Evolutionary conservation across 2,113 vertebrate species (phyloP).

Genomic region (Microtus montanus): DNA sequence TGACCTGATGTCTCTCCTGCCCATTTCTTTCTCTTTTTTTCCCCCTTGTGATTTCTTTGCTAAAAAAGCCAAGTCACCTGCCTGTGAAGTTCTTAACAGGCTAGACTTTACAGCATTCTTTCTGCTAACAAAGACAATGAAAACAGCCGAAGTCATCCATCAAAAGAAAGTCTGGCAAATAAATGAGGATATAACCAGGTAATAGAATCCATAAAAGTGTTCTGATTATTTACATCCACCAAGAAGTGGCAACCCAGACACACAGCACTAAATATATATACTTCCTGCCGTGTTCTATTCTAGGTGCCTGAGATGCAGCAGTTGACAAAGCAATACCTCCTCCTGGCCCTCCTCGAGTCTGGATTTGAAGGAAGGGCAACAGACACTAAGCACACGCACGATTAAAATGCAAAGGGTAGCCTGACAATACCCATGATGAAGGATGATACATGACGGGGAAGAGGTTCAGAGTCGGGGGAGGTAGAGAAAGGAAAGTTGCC

Average conservation of each 20-base stretch:
- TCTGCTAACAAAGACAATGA: conserved; percentile 52
- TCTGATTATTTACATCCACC: background rate
- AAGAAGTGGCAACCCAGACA: background rate
- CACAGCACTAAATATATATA: background rate
- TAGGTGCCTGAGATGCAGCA: background rate
- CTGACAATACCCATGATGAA: background rate
- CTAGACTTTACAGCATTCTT: conserved; percentile 1
- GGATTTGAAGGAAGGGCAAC: background rate
- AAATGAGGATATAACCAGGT: background rate
- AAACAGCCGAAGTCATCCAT: background rate
- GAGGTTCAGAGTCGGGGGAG: background rate
- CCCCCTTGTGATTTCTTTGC: conserved; percentile 18
- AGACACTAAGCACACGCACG: background rate
- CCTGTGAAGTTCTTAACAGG: background rate
- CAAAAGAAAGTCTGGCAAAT: conserved; percentile 42
- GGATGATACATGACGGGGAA: background rate
- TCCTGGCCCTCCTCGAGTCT: background rate
- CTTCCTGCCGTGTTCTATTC: background rate
- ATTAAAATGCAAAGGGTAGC: background rate
- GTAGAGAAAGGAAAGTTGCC: background rate
- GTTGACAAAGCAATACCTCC: background rate
- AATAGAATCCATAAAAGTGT: conserved; percentile 7
- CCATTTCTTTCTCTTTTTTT: background rate
- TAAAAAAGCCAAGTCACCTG: conserved; percentile 46
- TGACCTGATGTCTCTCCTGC: background rate